These are phyloP conservation scores for Empis stercorea DNA, from an alignment of 2,888 invertebrate species.

Conservation along the genomic window DNA sequence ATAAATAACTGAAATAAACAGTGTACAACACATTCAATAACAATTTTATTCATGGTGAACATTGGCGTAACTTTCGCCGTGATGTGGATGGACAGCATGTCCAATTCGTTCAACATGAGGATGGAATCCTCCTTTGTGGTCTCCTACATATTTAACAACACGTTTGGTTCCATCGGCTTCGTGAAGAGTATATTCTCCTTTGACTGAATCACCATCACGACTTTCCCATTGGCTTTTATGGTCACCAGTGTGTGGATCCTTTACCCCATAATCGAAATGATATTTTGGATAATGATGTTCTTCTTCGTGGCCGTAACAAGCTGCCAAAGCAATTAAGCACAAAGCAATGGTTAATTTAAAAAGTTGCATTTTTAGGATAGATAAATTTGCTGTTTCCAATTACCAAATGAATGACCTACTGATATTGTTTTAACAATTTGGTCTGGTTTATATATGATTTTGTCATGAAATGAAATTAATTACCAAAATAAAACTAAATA, in stretches of 20 bases:
- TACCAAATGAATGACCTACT: too few relatives aligned
- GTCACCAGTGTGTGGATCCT: conserved; percentile 29
- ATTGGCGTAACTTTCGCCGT: neutral
- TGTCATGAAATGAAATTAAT: too few relatives aligned
- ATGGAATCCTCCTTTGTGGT: conserved; percentile 21
- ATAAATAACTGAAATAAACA: too few relatives aligned
- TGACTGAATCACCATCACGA: conserved; percentile 35
- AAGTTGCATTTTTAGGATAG: too few relatives aligned
- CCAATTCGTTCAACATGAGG: neutral
- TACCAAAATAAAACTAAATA: too few relatives aligned
- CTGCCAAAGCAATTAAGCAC: neutral
- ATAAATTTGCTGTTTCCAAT: too few relatives aligned
- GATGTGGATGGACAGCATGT: neutral
- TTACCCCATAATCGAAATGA: conserved; percentile 29
- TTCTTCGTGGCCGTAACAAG: conserved; percentile 18
- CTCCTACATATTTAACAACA: neutral
- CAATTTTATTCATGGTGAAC: neutral
- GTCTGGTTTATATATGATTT: neutral
- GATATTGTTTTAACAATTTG: too few relatives aligned
- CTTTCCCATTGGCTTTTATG: conserved; percentile 31
- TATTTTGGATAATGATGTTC: conserved; percentile 32
- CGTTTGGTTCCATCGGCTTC: conserved; percentile 7
- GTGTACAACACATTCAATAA: neutral
- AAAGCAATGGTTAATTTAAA: too few relatives aligned
- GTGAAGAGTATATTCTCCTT: conserved; percentile 10